These are phyloP conservation scores for Mirounga angustirostris DNA, from an alignment of 2,113 vertebrate genomes.

Conservation along the genomic window DNA sequence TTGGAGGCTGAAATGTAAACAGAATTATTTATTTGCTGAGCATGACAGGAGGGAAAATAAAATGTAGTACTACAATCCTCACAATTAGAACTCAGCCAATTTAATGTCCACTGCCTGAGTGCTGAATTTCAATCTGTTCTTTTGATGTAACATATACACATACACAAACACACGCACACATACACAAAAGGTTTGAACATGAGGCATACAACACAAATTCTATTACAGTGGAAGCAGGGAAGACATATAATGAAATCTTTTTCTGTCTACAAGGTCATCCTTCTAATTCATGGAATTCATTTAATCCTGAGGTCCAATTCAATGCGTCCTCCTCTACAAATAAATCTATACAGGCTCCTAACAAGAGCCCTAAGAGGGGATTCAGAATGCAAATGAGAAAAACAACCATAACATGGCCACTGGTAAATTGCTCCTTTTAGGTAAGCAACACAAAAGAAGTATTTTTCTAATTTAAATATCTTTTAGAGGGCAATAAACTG, in stretches of 20 bases:
- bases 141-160: neutral
- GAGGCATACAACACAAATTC: constrained; percentile 36
- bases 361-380: constrained; percentile 67
- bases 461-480: constrained; percentile 77
- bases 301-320: constrained; percentile 82
- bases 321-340: constrained; percentile 63
- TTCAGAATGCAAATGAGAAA: constrained; percentile 75
- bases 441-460: constrained; percentile 60
- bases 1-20: constrained; percentile 37
- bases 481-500: constrained; percentile 77
- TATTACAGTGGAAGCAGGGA: constrained; percentile 41
- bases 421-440: constrained; percentile 68
- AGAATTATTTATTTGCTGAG: constrained; percentile 47
- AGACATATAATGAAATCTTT: constrained; percentile 61
- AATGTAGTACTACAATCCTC: neutral
- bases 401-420: constrained; percentile 23
- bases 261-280: constrained; percentile 79
- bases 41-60: constrained; percentile 14
- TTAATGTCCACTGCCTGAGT: neutral
- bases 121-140: constrained; percentile 52
- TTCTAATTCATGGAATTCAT: constrained; percentile 81
- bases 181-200: neutral
- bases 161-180: constrained; percentile 54
- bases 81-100: constrained; percentile 59
- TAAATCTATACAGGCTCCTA: constrained; percentile 71